Evolutionary conservation across 2,113 vertebrate genomes (phyloP).

Genomic region (Anas platyrhynchos): DNA sequence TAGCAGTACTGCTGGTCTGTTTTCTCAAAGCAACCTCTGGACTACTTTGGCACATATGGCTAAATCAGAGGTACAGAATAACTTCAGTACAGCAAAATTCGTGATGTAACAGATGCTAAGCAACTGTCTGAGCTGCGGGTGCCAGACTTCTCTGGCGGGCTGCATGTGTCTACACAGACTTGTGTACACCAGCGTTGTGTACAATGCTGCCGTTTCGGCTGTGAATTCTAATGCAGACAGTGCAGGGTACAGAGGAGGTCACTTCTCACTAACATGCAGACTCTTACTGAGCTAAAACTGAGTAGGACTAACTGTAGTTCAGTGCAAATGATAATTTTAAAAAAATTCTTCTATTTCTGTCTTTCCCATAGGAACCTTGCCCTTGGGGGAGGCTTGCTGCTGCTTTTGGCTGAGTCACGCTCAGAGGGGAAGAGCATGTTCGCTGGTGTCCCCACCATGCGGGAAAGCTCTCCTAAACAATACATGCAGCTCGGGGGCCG

Average conservation of each 20-base stretch:
- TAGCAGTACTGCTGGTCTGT: not conserved
- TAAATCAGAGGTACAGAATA: conserved; percentile 41
- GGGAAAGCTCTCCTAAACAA: conserved; percentile 96
- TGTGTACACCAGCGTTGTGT: not conserved
- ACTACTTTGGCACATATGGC: not conserved
- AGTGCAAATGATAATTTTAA: not conserved
- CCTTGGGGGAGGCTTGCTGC: conserved; percentile 91
- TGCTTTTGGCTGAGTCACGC: conserved; percentile 94
- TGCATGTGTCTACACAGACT: not conserved
- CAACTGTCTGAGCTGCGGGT: not conserved
- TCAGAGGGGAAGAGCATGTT: conserved; percentile 99
- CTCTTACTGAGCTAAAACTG: not conserved
- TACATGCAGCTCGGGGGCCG: conserved; percentile 98
- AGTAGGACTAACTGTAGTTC: not conserved
- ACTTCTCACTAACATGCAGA: not conserved
- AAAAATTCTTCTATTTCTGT: not conserved
- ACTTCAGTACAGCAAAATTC: not conserved
- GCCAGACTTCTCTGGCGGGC: not conserved
- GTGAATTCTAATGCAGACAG: not conserved
- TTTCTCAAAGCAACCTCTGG: conserved; percentile 50
- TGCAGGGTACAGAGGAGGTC: not conserved
- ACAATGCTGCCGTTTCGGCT: not conserved
- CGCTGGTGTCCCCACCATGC: conserved; percentile 94
- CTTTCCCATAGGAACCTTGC: conserved; percentile 88
- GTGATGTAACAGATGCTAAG: not conserved